A percentile compares a stretch with the other conserved stretches of the same genome.
Conservation (phyloP, 2,797 vertebrate genomes). For the Gallinago solitaria region DNA sequence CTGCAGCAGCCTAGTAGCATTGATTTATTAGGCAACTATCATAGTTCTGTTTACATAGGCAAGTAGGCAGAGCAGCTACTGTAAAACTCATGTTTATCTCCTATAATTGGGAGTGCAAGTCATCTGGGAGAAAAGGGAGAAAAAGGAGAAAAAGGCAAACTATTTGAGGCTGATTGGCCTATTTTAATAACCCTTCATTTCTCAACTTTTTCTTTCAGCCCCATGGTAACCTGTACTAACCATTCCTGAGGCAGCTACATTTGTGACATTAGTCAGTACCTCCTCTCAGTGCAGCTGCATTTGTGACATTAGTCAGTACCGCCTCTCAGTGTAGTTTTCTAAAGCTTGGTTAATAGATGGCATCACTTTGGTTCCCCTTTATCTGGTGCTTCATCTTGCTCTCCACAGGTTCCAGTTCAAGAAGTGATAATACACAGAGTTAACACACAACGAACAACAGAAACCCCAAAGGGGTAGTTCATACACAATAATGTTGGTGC, state of each 20-base stretch:
- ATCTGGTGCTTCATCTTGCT: neutral
- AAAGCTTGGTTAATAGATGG: conserved; percentile 34
- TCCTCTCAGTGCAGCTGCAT: neutral
- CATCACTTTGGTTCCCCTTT: neutral
- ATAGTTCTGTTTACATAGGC: neutral
- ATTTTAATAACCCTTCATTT: neutral
- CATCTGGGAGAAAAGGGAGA: neutral
- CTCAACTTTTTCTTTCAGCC: neutral
- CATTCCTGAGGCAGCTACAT: neutral
- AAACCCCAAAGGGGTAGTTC: neutral
- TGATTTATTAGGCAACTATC: neutral
- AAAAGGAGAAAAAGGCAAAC: neutral
- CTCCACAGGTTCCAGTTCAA: neutral
- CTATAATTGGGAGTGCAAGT: neutral
- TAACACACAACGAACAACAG: neutral
- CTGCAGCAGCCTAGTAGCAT: neutral
- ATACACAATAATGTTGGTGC: neutral
- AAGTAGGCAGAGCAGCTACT: neutral
- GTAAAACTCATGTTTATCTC: neutral
- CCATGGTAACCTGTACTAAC: neutral
- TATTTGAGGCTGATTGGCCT: neutral
- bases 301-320: neutral
- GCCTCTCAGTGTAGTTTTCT: neutral
- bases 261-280: neutral
- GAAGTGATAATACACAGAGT: neutral